Base-by-base conservation (phyloP, 2,888 invertebrate species). In the Morinoia aosen region DNA sequence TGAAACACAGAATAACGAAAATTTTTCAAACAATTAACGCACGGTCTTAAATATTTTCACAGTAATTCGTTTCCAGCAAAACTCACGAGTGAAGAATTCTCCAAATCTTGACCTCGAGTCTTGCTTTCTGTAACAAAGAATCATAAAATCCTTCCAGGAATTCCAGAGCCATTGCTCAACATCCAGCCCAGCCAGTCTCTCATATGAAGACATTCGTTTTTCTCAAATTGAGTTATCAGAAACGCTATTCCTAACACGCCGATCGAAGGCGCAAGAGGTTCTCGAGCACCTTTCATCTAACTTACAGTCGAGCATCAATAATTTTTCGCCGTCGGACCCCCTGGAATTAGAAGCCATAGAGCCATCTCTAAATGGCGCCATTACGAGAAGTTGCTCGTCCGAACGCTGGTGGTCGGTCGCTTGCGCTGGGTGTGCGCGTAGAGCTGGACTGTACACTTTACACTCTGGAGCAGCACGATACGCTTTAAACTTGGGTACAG, bases 301-400 rank as follows among this genome's bases (percentile, higher is more conserved):
- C 57, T 57, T 57, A 93, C 93, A 93, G 19, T 57, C 56, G 93
- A 12, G 16, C 40, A 48, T 57, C 93, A 93, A 93, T 93, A 93
- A 93, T 56, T 93, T 93, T 57, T 33, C 11, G 57, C 39, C 10
- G 57, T 33, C 57, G 48, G 48, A 93, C 57, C 57, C 57, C 58
- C 93, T 56, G 33, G 58, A 57, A 93, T 93, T 93, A 93, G 93
- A 57, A 57, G 93, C 57, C 57, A 57, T 93, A 93, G 93, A 93
- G 57, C 93, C 93, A 93, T 57, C 93, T 93, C 57, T 56, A 93
- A 93, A 93, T 93, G 58, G 56, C n/a, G 93, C 57, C 93, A 57
- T 90, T 90, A 90, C 14, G 40, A 39, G 16, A 90, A 90, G 90
- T 40, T 90, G 40, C 40, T 39, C 12, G 90, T 39, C 16, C 12